Evolutionary conservation across 2,888 invertebrate species (phyloP).

Genomic region (Patella caerulea): DNA sequence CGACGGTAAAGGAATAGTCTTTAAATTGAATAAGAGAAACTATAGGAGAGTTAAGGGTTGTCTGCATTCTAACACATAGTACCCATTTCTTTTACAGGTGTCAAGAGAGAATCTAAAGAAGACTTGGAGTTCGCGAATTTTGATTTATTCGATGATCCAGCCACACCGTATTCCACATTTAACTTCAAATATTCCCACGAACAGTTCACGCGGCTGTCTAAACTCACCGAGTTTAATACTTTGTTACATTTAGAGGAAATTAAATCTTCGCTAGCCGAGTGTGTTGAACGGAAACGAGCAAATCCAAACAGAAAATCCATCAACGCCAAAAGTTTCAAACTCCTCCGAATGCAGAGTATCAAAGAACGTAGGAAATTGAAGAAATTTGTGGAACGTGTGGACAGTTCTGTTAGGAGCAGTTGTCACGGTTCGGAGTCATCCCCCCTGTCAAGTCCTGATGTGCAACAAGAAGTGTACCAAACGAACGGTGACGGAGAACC

Average conservation of each 20-base stretch:
- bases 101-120: constrained; percentile 68
- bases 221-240: constrained; percentile 73
- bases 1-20: too few relatives aligned
- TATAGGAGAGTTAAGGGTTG: too few relatives aligned
- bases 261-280: constrained; percentile 62
- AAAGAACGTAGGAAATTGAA: constrained; percentile 44
- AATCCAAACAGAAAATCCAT: constrained; percentile 47
- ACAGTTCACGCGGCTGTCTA: constrained; percentile 71
- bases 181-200: constrained; percentile 71
- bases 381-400: constrained; percentile 16
- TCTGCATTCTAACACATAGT: too few relatives aligned
- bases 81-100: constrained; percentile 57
- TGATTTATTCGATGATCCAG: constrained; percentile 71
- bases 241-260: constrained; percentile 67
- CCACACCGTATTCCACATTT: constrained; percentile 72
- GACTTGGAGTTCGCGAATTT: constrained; percentile 72
- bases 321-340: constrained; percentile 46
- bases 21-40: too few relatives aligned
- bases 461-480: too few relatives aligned
- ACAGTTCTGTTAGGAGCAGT: constrained; percentile 1
- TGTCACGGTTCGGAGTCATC: not conserved
- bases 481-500: not conserved
- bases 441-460: not conserved
- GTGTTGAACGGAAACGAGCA: constrained; percentile 53
- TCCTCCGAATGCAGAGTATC: constrained; percentile 46